Evolutionary conservation across 2,888 invertebrate species (phyloP).

Genomic region (Cryptops parisi): DNA sequence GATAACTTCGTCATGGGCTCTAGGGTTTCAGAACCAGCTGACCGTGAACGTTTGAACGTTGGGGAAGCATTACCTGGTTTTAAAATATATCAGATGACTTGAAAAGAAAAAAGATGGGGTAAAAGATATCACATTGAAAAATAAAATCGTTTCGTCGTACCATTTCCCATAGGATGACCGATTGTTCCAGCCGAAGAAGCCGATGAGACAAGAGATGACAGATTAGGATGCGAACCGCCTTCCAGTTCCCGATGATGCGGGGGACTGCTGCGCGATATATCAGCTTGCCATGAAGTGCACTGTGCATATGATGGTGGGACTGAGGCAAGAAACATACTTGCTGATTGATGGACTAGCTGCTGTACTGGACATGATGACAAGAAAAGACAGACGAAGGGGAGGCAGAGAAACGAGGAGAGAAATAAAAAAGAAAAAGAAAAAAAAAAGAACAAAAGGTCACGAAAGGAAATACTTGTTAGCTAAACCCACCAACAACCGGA

Average conservation of each 20-base stretch:
- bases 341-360: slow-evolving; percentile 16
- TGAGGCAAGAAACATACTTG: slow-evolving; percentile 17
- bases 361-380: slow-evolving; percentile 14
- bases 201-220: neutral
- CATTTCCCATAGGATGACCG: neutral
- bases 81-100: neutral
- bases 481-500: no score
- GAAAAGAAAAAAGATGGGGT: neutral
- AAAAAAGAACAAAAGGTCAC: neutral
- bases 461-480: neutral
- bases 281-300: slow-evolving; percentile 5
- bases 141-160: neutral
- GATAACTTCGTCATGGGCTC: slow-evolving; percentile 1
- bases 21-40: slow-evolving; percentile 8
- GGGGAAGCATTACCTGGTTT: neutral
- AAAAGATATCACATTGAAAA: neutral
- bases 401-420: neutral
- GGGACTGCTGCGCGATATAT: slow-evolving; percentile 4
- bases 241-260: slow-evolving; percentile 1
- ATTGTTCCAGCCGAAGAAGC: neutral
- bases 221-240: slow-evolving; percentile 4
- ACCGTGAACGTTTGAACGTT: slow-evolving; percentile 13
- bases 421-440: neutral
- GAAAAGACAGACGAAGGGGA: neutral
- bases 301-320: slow-evolving; percentile 12